These are phyloP conservation scores for Galeopterus variegatus DNA, from an alignment of 2,113 vertebrate species.

Conservation along the genomic window DNA sequence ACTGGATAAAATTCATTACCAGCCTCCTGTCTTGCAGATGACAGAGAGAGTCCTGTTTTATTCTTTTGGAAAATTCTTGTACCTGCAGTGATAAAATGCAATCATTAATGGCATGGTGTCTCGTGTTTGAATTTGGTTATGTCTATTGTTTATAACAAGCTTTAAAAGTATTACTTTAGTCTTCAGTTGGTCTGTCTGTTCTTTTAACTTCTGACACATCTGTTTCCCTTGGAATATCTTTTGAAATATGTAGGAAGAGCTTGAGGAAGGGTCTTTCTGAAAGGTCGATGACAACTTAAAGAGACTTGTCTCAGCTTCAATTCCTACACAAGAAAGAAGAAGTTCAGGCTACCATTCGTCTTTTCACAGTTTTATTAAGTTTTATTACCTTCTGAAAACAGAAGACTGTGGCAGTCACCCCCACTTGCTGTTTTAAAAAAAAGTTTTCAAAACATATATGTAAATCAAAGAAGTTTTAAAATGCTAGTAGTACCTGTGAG, in stretches of 20 bases:
- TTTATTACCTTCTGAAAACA: background rate
- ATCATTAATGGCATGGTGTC: slow-evolving; percentile 10
- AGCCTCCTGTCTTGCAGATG: slow-evolving; percentile 88
- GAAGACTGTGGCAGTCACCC: background rate
- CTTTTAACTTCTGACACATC: slow-evolving; percentile 91
- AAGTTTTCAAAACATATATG: background rate
- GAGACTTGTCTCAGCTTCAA: slow-evolving; percentile 24
- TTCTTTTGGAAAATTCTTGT: slow-evolving; percentile 90
- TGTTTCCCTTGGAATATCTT: slow-evolving; percentile 90
- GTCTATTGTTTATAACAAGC: background rate
- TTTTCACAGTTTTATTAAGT: background rate
- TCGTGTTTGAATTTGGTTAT: slow-evolving; percentile 14
- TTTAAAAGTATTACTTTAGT: slow-evolving; percentile 89
- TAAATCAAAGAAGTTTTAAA: slow-evolving; percentile 45
- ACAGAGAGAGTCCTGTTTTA: slow-evolving; percentile 83
- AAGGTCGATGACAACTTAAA: slow-evolving; percentile 47
- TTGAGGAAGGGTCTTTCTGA: slow-evolving; percentile 42
- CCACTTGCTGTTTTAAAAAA: background rate
- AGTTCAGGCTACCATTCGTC: background rate
- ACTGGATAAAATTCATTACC: slow-evolving; percentile 87
- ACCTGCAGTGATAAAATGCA: slow-evolving; percentile 88
- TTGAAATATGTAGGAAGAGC: slow-evolving; percentile 75
- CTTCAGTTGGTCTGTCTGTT: slow-evolving; percentile 92
- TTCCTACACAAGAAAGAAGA: slow-evolving; percentile 72
- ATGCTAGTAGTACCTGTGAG: slow-evolving; percentile 86